Conservation (phyloP, 1,140 invertebrate genomes). For the Diorhabda sublineata region DNA sequence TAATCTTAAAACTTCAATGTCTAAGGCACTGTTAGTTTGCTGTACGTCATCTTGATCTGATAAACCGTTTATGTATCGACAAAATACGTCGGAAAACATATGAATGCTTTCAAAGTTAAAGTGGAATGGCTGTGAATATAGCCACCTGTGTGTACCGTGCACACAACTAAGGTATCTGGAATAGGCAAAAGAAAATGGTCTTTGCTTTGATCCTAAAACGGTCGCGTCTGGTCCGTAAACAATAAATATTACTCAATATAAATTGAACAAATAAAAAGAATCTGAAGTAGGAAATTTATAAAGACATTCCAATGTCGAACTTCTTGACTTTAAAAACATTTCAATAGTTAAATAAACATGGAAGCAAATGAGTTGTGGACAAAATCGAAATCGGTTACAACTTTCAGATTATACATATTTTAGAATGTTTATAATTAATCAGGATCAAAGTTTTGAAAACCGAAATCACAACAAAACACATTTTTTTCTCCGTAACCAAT, state of each 20-base stretch:
- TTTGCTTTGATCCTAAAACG: not conserved
- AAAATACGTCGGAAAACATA: conserved; percentile 11
- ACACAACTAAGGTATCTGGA: not conserved
- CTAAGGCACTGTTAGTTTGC: not conserved
- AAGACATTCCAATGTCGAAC: too few relatives aligned
- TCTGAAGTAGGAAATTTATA: not conserved
- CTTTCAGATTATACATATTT: too few relatives aligned
- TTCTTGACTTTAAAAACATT: too few relatives aligned
- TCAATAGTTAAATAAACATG: too few relatives aligned
- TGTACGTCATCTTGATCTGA: conserved; percentile 9
- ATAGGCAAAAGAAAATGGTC: too few relatives aligned
- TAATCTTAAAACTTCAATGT: too few relatives aligned
- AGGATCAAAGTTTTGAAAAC: too few relatives aligned
- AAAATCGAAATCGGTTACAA: too few relatives aligned
- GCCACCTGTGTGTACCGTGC: conserved; percentile 7
- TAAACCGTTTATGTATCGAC: conserved; percentile 7
- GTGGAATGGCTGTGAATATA: conserved; percentile 9
- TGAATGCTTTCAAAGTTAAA: conserved; percentile 14
- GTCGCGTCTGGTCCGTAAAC: not conserved
- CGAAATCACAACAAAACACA: too few relatives aligned
- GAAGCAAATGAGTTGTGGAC: too few relatives aligned
- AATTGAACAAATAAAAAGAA: not conserved
- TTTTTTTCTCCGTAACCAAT: too few relatives aligned
- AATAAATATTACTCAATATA: not conserved
- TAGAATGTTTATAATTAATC: too few relatives aligned